Evolutionary conservation across 2,888 invertebrate genomes (phyloP), one percentile per base, ranked within the genome.

Genomic region (Acholoe squamosa): DNA sequence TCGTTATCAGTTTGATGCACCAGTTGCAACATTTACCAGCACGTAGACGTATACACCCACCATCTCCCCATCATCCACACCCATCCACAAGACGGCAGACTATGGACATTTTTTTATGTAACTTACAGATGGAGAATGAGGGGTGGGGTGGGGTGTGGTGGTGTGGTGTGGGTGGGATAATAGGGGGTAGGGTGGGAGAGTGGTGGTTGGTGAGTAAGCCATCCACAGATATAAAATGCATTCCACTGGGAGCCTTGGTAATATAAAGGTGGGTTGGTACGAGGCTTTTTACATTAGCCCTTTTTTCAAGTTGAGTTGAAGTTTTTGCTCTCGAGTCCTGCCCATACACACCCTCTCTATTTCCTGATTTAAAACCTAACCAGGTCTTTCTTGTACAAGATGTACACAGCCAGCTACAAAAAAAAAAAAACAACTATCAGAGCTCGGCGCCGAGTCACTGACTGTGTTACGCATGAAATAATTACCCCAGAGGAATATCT

Each of bases 391-490:
- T 19, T 43, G 80, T 34, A 80, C n/a, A 0, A 14, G 10, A n/a
- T 71, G 71, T 71, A 71, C 71, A 25, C 28, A 25, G 71, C 28
- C 14, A 0, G 3, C 31, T 25, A 28, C 25, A 71, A 71, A 71
- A 71, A 71, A 71, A 71, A 71, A 71, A 71, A 71, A 71, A 28
- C 14, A 71, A 71, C 71, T 25, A 71, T 71, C 71, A 71, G 71
- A 71, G n/a, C 14, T 71, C 71, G 71, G 10, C 71, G 71, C n/a
- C 25, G 31, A 28, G 71, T 28, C 25, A 14, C 28, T 28, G 71
- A 28, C 10, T 71, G 71, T 71, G 71, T 71, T 71, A 22, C 71
- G 71, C 28, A 71, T 71, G 71, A 71, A 71, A 71, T 71, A 71
- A 71, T 71, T 25, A 71, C 71, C 71, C 71, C 71, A 14, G 71